Evolutionary conservation across 1,140 invertebrate genomes (phyloP).

Genomic region (Dolichoris vasculosae): DNA sequence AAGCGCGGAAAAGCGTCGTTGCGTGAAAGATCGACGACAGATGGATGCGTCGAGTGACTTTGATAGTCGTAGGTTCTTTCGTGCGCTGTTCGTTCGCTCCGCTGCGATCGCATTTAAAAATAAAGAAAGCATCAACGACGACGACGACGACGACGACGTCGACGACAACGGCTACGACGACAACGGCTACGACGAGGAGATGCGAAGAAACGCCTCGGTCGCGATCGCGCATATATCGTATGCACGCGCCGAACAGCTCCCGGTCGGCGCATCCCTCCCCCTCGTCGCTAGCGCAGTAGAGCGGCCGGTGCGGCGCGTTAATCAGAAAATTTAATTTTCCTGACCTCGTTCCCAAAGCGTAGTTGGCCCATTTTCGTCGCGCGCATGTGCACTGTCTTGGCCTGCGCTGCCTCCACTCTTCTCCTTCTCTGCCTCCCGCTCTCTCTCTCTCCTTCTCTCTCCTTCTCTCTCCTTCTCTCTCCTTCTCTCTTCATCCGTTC

Average conservation of each 20-base stretch:
- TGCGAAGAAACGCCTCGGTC: neutral
- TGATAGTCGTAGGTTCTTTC: too few species aligned
- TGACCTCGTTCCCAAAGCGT: slow-evolving; percentile 71
- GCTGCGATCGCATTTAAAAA: slow-evolving; percentile 3
- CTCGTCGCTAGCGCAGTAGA: neutral
- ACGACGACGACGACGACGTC: too few species aligned
- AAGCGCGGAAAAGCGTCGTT: neutral
- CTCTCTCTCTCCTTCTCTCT: neutral
- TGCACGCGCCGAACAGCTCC: slow-evolving; percentile 26
- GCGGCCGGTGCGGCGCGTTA: slow-evolving; percentile 60
- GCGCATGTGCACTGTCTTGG: slow-evolving; percentile 65
- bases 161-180: too few species aligned
- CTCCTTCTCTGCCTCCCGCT: slow-evolving; percentile 4
- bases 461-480: neutral
- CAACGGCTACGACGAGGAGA: too few species aligned
- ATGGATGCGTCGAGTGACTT: neutral
- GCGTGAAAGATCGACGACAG: too few species aligned
- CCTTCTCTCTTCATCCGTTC: neutral
- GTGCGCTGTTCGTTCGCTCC: too few species aligned
- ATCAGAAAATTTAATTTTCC: slow-evolving; percentile 74
- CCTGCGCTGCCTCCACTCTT: slow-evolving; percentile 53
- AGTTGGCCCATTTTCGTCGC: slow-evolving; percentile 67
- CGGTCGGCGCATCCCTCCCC: neutral
- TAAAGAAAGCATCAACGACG: neutral
- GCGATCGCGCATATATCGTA: neutral